phyloP scores from a whole-genome alignment of 2,797 vertebrate genomes.

The Enteromius thamalakanensis region DNA sequence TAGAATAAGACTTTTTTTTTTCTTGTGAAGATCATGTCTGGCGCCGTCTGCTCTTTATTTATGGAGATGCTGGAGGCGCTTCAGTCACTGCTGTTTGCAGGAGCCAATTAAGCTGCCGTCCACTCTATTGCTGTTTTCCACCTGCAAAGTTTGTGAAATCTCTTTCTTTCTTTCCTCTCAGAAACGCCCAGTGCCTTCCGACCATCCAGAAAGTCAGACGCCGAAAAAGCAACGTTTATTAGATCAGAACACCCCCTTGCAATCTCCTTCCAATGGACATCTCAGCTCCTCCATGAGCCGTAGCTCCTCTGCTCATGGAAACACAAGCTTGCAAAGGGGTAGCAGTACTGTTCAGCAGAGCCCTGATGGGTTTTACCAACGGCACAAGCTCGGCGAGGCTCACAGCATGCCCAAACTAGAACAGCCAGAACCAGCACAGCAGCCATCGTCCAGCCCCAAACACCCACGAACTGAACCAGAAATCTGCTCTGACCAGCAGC shows the following conservation, averaged over 20 bases:
- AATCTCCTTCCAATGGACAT: conserved; percentile 69
- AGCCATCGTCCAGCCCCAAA: conserved; percentile 60
- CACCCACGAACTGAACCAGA: conserved; percentile 62
- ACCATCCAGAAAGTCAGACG: conserved; percentile 71
- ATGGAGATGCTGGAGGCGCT: conserved; percentile 45
- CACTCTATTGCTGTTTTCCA: conserved; percentile 25
- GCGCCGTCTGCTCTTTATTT: conserved; percentile 59
- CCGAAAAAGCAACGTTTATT: conserved; percentile 79
- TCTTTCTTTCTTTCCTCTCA: conserved; percentile 52
- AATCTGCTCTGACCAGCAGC: conserved; percentile 70
- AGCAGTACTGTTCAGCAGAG: conserved; percentile 69
- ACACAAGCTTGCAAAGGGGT: conserved; percentile 62
- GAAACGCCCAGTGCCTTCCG: conserved; percentile 80
- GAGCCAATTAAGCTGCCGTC: conserved; percentile 42
- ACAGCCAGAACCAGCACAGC: conserved; percentile 60
- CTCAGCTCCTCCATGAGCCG: conserved; percentile 61
- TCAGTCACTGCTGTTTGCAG: conserved; percentile 42
- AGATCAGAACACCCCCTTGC: conserved; percentile 71
- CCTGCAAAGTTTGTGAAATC: conserved; percentile 30
- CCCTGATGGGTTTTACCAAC: conserved; percentile 69
- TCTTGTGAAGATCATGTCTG: conserved; percentile 42
- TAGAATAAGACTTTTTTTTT: neutral
- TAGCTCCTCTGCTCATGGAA: conserved; percentile 66
- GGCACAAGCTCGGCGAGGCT: conserved; percentile 68
- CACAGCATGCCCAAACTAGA: conserved; percentile 66